Evolutionary conservation across 1,140 invertebrate species (phyloP).

Genomic region (Drosophila grimshawi): DNA sequence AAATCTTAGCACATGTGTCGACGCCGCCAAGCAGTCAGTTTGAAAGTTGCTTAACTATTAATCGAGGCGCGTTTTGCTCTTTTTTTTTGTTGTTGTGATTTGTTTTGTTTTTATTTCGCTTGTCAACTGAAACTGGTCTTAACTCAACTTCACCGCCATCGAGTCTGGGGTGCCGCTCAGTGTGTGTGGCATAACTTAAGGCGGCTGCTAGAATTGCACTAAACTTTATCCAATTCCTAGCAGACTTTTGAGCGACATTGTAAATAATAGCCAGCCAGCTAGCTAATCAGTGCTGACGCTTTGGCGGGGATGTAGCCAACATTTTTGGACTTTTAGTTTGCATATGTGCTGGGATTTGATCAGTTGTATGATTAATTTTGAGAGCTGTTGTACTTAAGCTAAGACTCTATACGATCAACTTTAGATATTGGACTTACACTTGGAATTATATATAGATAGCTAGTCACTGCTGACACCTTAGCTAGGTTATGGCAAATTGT

Average conservation of each 20-base stretch:
- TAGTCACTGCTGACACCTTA: neutral
- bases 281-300: neutral
- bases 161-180: neutral
- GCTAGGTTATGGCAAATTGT: slow-evolving; percentile 20
- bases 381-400: too few species aligned
- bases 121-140: slow-evolving; percentile 55
- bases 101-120: neutral
- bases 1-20: neutral
- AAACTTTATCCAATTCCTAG: slow-evolving; percentile 4
- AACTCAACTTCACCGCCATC: neutral
- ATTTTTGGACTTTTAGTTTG: too few species aligned
- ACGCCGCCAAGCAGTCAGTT: slow-evolving; percentile 10
- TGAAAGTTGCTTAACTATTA: slow-evolving; percentile 51
- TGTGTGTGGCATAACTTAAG: slow-evolving; percentile 17
- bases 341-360: too few species aligned
- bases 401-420: too few species aligned
- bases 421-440: too few species aligned
- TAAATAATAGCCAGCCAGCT: neutral
- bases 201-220: slow-evolving; percentile 25
- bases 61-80: slow-evolving; percentile 16
- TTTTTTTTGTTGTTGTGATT: too few species aligned
- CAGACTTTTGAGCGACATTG: slow-evolving; percentile 36
- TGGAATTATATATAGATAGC: too few species aligned
- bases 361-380: too few species aligned
- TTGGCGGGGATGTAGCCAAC: too few species aligned